Percentiles rank a stretch among this genome's conserved stretches.
phyloP scores from a whole-genome alignment of 2,797 vertebrate genomes.

The Intellagama lesueurii region DNA sequence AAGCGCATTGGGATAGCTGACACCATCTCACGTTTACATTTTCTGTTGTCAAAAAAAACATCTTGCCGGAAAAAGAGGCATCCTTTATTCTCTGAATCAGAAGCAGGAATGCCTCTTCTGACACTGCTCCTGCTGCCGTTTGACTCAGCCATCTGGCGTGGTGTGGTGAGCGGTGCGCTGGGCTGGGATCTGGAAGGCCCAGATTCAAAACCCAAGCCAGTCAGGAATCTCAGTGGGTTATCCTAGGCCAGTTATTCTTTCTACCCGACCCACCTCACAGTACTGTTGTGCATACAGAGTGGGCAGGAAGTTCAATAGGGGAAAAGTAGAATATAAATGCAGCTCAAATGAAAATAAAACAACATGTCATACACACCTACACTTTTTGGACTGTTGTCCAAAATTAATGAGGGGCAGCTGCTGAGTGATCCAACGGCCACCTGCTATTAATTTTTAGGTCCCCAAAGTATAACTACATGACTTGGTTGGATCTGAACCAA shows the following conservation, averaged over 20 bases:
- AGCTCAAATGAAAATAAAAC: not conserved
- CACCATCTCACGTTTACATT: not conserved
- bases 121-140: not conserved
- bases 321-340: not conserved
- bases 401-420: not conserved
- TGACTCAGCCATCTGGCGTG: no score
- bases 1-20: not conserved
- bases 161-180: no score
- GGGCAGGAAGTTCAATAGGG: not conserved
- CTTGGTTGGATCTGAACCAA: not conserved
- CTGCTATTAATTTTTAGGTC: not conserved
- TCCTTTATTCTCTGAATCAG: no score
- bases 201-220: no score
- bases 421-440: not conserved
- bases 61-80: not conserved
- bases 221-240: no score
- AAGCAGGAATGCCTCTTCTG: not conserved
- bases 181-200: no score
- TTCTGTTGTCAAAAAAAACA: not conserved
- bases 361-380: not conserved
- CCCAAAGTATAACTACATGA: not conserved
- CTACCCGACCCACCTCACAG: no score
- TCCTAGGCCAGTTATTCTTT: no score
- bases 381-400: not conserved
- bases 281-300: no score